phyloP scores from a whole-genome alignment of 2,113 vertebrate species.

The Desmodus rotundus region DNA sequence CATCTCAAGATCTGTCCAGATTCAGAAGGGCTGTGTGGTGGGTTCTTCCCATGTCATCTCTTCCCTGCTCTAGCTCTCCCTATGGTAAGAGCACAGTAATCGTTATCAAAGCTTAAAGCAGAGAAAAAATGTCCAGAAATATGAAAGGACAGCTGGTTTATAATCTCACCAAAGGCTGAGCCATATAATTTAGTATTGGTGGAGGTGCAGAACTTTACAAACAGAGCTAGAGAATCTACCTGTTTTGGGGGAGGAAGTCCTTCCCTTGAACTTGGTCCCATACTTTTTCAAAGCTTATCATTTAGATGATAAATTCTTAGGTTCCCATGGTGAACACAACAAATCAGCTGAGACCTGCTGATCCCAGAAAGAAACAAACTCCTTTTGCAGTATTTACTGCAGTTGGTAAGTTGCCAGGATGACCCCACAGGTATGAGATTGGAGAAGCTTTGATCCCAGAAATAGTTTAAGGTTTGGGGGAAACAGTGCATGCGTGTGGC shows the following conservation, averaged over 20 bases:
- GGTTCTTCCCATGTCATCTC: background rate
- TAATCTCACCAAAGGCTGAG: background rate
- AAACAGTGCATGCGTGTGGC: background rate
- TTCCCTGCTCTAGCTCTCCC: background rate
- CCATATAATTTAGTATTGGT: background rate
- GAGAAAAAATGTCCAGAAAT: background rate
- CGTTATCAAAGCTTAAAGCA: background rate
- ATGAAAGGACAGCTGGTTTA: background rate
- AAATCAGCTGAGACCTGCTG: conserved; percentile 7
- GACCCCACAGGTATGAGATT: background rate
- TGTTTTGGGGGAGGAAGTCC: background rate
- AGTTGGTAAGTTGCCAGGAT: conserved; percentile 20
- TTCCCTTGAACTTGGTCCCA: conserved; percentile 8
- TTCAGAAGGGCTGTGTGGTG: background rate
- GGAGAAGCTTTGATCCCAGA: background rate
- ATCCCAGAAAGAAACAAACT: conserved; percentile 45
- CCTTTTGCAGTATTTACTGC: conserved; percentile 17
- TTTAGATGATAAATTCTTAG: background rate
- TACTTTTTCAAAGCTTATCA: background rate
- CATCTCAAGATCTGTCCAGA: background rate
- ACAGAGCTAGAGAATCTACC: background rate
- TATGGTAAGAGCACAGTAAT: background rate
- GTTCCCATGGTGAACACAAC: conserved; percentile 27
- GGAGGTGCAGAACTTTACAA: background rate
- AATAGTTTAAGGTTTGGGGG: conserved; percentile 8